phyloP scores from a whole-genome alignment of 1,140 invertebrate species.

The Neodiprion virginianus region DNA sequence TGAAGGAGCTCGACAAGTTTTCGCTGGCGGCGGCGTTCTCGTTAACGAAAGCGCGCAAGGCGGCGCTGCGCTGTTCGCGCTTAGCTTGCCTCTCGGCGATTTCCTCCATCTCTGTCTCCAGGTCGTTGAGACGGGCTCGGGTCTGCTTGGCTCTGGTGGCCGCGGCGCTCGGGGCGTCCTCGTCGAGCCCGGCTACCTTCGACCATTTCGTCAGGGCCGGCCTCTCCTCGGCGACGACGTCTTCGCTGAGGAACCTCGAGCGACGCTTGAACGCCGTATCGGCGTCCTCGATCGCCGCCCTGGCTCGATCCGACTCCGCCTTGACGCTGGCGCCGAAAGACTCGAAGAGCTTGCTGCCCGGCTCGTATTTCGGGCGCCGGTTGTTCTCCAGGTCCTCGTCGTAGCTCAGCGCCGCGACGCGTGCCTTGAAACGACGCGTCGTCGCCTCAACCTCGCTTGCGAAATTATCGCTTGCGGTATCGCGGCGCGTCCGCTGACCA shows the following conservation, averaged over 20 bases:
- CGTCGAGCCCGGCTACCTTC: slow-evolving; percentile 43
- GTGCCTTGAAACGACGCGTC: slow-evolving; percentile 47
- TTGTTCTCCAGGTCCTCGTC: slow-evolving; percentile 33
- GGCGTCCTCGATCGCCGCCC: slow-evolving; percentile 41
- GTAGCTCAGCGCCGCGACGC: slow-evolving; percentile 36
- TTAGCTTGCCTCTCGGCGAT: slow-evolving; percentile 58
- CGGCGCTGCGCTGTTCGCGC: slow-evolving; percentile 53
- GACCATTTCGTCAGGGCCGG: slow-evolving; percentile 50
- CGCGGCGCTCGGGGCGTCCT: slow-evolving; percentile 41
- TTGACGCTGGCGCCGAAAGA: slow-evolving; percentile 23
- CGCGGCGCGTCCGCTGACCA: slow-evolving; percentile 50
- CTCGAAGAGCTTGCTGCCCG: slow-evolving; percentile 28
- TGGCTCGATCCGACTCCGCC: slow-evolving; percentile 23
- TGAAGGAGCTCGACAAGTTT: slow-evolving; percentile 20
- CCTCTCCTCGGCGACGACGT: slow-evolving; percentile 55
- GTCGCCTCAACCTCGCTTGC: slow-evolving; percentile 48
- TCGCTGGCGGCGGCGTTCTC: slow-evolving; percentile 42
- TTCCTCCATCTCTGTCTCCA: slow-evolving; percentile 62
- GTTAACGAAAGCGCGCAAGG: slow-evolving; percentile 55
- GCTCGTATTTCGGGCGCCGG: slow-evolving; percentile 17
- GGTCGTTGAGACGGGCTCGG: slow-evolving; percentile 55
- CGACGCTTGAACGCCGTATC: slow-evolving; percentile 45
- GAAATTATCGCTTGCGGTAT: slow-evolving; percentile 47
- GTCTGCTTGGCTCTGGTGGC: slow-evolving; percentile 53
- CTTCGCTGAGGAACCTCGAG: slow-evolving; percentile 57